Base-by-base conservation (phyloP, 2,113 vertebrate genomes). In the Oryzias celebensis region DNA sequence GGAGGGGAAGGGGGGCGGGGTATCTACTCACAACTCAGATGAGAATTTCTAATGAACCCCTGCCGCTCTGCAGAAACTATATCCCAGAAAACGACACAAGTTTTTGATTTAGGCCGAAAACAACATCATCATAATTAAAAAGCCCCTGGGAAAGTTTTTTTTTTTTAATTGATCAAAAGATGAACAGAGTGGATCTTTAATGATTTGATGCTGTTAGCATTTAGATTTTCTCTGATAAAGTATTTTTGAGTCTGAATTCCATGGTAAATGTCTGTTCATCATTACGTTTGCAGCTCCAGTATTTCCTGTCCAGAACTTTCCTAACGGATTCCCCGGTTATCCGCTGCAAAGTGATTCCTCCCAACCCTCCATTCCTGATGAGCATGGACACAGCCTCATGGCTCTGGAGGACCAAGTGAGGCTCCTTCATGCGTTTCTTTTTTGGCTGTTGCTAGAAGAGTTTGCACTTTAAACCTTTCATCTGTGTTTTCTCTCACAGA, bases 251-350 rank as follows among this genome's bases (percentile, higher is more conserved):
- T n/a, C 4, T 14, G 18, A 36, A 3, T 16, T 48, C 8, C 48
- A 56, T 15, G 13, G 42, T 3, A 58, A 36, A 24, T 16, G 49
- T 62, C 2, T 43, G 26, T 18, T 44, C 62, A 26, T 44, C 36
- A 7, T 64, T 18, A 49, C 75, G 44, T 58, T 61, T 71, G 36
- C 81, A 98, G 96, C 90, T 89, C 90, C 95, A 82, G 95, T 91
- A 7, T 98, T 96, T 78, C 93, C 93, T 1, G 87, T 94, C 49
- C 93, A 94, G 82, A 92, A 93, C 56, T 95, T 97, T 86, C 94
- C 96, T 71, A 98, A 98, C 18, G 97, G 97, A 73, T 98, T 96
- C 76, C 95, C 92, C 45, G 95, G 92, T 80, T 98, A 96, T 87
- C 91, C 92, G 61, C 85, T 92, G 68, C 91, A 94, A 56, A 93